phyloP scores from a whole-genome alignment of 2,113 vertebrate genomes.

The Amphiprion percula region DNA sequence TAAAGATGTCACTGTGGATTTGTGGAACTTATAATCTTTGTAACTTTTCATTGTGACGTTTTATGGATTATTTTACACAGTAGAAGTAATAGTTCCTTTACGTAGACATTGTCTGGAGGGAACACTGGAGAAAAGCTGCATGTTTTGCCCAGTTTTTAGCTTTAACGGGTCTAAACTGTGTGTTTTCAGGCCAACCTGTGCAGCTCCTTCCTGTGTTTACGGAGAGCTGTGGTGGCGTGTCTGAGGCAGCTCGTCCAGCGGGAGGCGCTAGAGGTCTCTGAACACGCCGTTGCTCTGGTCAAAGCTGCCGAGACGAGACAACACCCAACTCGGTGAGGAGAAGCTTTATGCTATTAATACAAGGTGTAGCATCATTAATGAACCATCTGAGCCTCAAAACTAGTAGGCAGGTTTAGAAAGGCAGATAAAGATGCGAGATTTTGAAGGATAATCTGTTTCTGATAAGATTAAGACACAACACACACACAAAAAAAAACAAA shows the following conservation, averaged over 20 bases:
- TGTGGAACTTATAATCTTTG: neutral
- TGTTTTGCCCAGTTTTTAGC: neutral
- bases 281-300: constrained; percentile 88
- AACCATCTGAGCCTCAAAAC: no score
- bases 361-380: no score
- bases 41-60: neutral
- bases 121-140: neutral
- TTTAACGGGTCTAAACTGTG: neutral
- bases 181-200: constrained; percentile 90
- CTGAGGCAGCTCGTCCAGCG: constrained; percentile 92
- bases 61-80: neutral
- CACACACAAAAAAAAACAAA: no score
- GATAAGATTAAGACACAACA: no score
- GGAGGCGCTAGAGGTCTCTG: constrained; percentile 91
- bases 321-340: constrained; percentile 86
- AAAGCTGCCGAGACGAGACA: constrained; percentile 85
- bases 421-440: no score
- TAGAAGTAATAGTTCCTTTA: no score
- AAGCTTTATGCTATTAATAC: no score
- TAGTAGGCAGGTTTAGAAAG: no score
- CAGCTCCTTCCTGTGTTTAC: constrained; percentile 89
- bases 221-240: constrained; percentile 91
- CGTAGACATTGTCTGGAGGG: no score
- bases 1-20: no score
- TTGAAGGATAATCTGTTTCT: no score